A percentile compares a stretch with the other conserved stretches of the same genome.
These are phyloP conservation scores for Prionailurus viverrinus DNA, from an alignment of 2,113 vertebrate species.

Conservation along the genomic window DNA sequence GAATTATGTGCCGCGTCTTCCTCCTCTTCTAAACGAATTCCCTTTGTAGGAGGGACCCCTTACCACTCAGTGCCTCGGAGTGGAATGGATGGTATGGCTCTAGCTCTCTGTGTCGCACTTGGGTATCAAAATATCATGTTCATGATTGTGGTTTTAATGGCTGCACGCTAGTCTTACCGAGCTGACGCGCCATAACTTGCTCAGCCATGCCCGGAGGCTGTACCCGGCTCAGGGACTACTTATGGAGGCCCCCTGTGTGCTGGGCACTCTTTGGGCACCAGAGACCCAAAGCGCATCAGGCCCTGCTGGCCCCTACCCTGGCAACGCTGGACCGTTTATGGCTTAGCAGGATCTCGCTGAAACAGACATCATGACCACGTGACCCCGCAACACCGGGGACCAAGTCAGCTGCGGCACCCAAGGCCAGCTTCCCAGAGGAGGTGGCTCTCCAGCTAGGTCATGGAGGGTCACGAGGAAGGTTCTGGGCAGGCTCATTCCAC, in stretches of 20 bases:
- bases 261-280: rapidly evolving
- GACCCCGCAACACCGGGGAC: background rate
- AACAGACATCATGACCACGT: background rate
- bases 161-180: background rate
- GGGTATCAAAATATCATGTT: background rate
- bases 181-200: background rate
- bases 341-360: background rate
- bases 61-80: rapidly evolving
- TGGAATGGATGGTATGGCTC: rapidly evolving
- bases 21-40: background rate
- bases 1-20: background rate
- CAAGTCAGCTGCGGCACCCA: too few relatives aligned
- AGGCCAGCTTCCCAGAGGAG: background rate
- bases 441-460: background rate
- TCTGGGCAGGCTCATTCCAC: background rate
- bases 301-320: rapidly evolving
- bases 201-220: background rate
- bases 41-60: background rate
- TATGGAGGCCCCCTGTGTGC: background rate
- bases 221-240: too few relatives aligned
- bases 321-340: background rate
- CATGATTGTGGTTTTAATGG: background rate
- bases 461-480: background rate
- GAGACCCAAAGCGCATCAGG: background rate
- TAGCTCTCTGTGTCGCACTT: background rate